phyloP scores from a whole-genome alignment of 30 jellyfish, hydroid and myxozoan genomes.

The Aurelia sp. region DNA sequence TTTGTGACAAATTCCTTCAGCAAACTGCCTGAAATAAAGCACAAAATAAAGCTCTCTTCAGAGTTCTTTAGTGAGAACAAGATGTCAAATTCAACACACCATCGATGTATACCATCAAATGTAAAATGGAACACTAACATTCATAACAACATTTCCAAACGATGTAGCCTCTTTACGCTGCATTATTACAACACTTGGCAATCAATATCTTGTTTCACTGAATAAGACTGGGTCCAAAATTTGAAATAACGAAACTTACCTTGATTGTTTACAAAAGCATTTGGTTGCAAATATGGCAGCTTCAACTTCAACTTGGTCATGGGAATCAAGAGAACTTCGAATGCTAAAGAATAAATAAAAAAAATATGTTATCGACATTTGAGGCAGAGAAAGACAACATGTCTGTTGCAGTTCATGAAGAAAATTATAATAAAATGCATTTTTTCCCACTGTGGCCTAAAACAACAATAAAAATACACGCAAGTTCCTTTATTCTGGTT shows the following conservation, averaged over 20 bases:
- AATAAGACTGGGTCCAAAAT: neutral
- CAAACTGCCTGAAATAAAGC: constrained; percentile 75
- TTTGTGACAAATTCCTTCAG: constrained; percentile 89
- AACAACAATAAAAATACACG: too few species aligned
- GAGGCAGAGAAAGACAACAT: neutral
- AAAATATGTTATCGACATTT: neutral
- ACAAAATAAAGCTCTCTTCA: too few species aligned
- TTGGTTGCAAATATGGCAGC: constrained; percentile 99
- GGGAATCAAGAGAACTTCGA: constrained; percentile 94
- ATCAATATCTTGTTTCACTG: neutral
- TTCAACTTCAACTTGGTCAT: constrained; percentile 95
- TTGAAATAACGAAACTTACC: constrained; percentile 27
- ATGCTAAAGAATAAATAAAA: constrained; percentile 67
- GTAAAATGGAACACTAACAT: too few species aligned
- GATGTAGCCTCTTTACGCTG: too few species aligned
- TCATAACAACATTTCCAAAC: too few species aligned
- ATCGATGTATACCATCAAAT: too few species aligned
- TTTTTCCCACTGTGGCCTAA: too few species aligned
- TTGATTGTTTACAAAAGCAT: constrained; percentile 93
- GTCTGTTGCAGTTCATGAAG: too few species aligned
- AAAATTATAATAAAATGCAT: too few species aligned
- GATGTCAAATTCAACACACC: too few species aligned
- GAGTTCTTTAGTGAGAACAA: too few species aligned
- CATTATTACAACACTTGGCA: neutral
- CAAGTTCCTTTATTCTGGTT: too few species aligned